Evolutionary conservation across 2,113 vertebrate genomes (phyloP).

Genomic region (Hyaena hyaena): DNA sequence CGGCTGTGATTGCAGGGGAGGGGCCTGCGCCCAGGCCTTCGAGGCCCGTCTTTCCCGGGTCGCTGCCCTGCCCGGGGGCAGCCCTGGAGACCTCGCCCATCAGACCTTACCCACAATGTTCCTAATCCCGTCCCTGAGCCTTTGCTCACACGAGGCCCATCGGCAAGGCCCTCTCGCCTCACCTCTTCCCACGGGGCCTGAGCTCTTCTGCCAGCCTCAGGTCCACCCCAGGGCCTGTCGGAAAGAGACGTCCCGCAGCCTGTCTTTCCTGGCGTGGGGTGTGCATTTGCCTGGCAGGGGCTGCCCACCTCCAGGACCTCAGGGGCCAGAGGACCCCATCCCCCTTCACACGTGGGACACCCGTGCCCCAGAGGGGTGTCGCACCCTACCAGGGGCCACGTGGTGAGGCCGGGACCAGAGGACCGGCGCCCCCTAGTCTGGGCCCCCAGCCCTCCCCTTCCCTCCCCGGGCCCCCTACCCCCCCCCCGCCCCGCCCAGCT

Average conservation of each 20-base stretch:
- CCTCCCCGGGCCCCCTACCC: background rate
- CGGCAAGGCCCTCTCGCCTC: background rate
- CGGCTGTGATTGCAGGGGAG: background rate
- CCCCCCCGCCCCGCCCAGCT: constrained; percentile 58
- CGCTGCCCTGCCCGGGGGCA: background rate
- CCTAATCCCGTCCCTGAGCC: background rate
- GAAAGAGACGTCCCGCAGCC: rapidly evolving
- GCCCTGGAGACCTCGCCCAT: rapidly evolving
- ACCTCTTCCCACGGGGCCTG: background rate
- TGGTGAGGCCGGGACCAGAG: background rate
- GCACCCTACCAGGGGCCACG: background rate
- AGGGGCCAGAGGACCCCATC: rapidly evolving
- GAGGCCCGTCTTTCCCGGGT: background rate
- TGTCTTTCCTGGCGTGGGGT: background rate
- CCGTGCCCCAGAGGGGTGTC: rapidly evolving
- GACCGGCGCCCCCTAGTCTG: background rate
- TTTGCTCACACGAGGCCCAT: background rate
- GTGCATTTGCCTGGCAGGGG: rapidly evolving
- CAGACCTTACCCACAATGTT: rapidly evolving
- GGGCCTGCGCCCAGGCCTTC: rapidly evolving
- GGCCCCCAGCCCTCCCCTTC: background rate
- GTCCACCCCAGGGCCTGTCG: background rate
- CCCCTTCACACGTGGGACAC: background rate
- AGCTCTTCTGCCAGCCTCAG: background rate
- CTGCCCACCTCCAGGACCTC: background rate